Evolutionary conservation across 2,888 invertebrate species (phyloP).

Genomic region (Falcaria lacertinaria): DNA sequence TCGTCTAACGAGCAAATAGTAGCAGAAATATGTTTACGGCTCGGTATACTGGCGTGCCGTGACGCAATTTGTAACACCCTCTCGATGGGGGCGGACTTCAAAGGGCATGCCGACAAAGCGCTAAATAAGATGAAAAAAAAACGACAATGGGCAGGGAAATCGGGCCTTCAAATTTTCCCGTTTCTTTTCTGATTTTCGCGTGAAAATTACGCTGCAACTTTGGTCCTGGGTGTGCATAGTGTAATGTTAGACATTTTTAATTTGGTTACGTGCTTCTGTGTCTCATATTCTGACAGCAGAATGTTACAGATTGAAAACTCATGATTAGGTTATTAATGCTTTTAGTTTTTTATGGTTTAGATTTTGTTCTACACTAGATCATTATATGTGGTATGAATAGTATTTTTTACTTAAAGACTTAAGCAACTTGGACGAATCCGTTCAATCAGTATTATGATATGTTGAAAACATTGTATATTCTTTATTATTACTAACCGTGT

Average conservation of each 20-base stretch:
- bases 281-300: too few species aligned
- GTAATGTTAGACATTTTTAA: constrained; percentile 15
- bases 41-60: constrained; percentile 61
- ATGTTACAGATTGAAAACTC: too few species aligned
- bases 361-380: too few species aligned
- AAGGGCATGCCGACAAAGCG: constrained; percentile 77
- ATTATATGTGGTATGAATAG: too few species aligned
- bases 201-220: constrained; percentile 47
- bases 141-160: constrained; percentile 75
- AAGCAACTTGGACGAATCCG: too few species aligned
- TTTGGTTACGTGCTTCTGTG: not conserved
- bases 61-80: constrained; percentile 75
- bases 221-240: constrained; percentile 9
- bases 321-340: too few species aligned
- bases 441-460: too few species aligned
- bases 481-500: too few species aligned
- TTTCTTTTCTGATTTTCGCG: constrained; percentile 56
- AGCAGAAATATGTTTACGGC: constrained; percentile 60
- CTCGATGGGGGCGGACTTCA: constrained; percentile 57
- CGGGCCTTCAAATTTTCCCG: constrained; percentile 59
- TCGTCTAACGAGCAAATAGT: constrained; percentile 39
- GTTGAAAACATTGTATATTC: too few species aligned
- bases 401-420: too few species aligned
- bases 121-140: constrained; percentile 78
- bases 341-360: too few species aligned